phyloP scores from a whole-genome alignment of 2,113 vertebrate genomes.

The Stictonetta naevosa region DNA sequence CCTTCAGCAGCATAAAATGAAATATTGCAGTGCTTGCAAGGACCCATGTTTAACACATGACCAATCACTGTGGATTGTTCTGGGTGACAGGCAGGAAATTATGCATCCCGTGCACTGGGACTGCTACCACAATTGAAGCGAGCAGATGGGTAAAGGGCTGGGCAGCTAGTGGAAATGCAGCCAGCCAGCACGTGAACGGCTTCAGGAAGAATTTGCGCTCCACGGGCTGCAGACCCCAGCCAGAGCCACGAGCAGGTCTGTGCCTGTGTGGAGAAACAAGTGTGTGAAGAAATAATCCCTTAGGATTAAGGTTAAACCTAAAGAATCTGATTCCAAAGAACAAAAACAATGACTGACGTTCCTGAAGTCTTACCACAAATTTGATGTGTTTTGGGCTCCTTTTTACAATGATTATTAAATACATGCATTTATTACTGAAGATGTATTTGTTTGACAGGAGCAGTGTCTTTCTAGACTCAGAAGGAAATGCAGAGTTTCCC shows the following conservation, averaged over 20 bases:
- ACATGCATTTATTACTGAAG: neutral
- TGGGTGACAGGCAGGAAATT: neutral
- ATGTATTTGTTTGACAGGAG: neutral
- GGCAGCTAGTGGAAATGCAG: neutral
- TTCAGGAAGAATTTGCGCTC: neutral
- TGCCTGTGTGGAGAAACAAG: neutral
- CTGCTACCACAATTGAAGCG: neutral
- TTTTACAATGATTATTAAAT: neutral
- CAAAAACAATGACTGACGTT: neutral
- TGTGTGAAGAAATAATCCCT: neutral
- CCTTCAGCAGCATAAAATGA: neutral
- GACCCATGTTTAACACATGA: neutral
- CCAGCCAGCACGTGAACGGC: rapidly evolving
- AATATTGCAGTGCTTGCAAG: neutral
- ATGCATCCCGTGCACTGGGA: neutral
- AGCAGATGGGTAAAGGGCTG: neutral
- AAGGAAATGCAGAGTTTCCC: neutral
- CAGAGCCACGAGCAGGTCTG: neutral
- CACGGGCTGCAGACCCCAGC: too few relatives aligned
- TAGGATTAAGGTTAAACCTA: neutral
- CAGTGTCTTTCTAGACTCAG: neutral
- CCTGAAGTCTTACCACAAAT: neutral
- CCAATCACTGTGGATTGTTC: neutral
- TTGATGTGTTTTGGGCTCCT: neutral
- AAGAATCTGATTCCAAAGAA: neutral